Conservation (phyloP, 2,888 invertebrate species). For the Lasioglossum lativentre region DNA sequence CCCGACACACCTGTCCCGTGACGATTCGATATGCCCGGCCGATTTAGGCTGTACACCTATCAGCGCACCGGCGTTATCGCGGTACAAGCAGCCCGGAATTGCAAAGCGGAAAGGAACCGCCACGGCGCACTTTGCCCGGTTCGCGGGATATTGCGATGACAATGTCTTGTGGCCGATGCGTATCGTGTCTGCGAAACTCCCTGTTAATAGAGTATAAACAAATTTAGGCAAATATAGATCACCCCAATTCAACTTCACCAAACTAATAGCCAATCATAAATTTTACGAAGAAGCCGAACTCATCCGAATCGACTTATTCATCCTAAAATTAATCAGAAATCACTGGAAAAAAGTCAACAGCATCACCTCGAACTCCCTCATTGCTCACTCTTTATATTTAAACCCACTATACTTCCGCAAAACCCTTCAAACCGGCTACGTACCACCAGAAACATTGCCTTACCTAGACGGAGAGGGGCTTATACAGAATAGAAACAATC, state of each 20-base stretch:
- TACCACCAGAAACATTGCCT: too few species aligned
- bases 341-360: not conserved
- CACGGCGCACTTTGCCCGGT: not conserved
- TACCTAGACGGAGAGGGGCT: too few species aligned
- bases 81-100: constrained; percentile 21
- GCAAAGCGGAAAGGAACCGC: not conserved
- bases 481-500: too few species aligned
- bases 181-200: not conserved
- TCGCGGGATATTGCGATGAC: too few species aligned
- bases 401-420: too few species aligned
- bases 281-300: not conserved
- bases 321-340: not conserved
- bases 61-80: constrained; percentile 32
- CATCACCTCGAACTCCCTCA: too few species aligned
- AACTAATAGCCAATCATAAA: not conserved
- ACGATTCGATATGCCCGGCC: constrained; percentile 21
- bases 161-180: not conserved
- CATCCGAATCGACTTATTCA: not conserved
- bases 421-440: too few species aligned
- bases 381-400: too few species aligned
- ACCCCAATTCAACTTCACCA: not conserved
- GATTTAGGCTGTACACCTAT: constrained; percentile 22
- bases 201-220: too few species aligned
- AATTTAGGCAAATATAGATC: not conserved
- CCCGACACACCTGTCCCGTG: not conserved